phyloP scores from a whole-genome alignment of 1,140 invertebrate genomes.

The Pararge aegeria region DNA sequence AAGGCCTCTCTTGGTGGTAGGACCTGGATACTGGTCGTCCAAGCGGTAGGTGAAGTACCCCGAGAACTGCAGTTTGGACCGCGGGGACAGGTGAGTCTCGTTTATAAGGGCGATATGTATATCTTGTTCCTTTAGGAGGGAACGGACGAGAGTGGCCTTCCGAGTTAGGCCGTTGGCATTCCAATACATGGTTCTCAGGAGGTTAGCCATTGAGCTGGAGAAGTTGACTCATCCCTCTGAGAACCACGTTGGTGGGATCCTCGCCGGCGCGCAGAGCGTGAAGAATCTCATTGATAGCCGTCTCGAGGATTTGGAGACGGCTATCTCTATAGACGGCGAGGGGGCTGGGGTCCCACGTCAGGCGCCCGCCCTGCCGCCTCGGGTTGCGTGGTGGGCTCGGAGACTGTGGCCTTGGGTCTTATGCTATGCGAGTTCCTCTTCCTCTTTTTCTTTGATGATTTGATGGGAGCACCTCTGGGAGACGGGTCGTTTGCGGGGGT shows the following conservation, averaged over 20 bases:
- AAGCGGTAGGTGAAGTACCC: background rate
- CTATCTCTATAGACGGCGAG: background rate
- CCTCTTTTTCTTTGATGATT: background rate
- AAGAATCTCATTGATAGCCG: background rate
- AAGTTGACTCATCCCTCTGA: background rate
- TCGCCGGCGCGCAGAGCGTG: background rate
- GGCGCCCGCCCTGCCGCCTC: no score
- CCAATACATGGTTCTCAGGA: conserved; percentile 10
- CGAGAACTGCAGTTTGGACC: background rate
- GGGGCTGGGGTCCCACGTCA: no score
- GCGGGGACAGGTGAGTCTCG: background rate
- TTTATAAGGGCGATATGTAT: background rate
- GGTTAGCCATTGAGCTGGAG: background rate
- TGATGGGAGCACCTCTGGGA: background rate
- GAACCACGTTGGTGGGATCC: background rate
- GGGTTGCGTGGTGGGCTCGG: background rate
- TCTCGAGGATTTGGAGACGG: background rate
- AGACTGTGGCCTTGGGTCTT: background rate
- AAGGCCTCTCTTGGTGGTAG: background rate
- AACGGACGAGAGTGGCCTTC: background rate
- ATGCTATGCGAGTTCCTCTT: background rate
- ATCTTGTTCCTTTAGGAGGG: conserved; percentile 6
- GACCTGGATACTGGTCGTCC: background rate
- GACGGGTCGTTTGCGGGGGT: background rate
- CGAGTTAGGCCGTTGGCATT: conserved; percentile 15